Base-by-base conservation (phyloP, 1,140 invertebrate genomes). In the Zeugodacus cucurbitae region DNA sequence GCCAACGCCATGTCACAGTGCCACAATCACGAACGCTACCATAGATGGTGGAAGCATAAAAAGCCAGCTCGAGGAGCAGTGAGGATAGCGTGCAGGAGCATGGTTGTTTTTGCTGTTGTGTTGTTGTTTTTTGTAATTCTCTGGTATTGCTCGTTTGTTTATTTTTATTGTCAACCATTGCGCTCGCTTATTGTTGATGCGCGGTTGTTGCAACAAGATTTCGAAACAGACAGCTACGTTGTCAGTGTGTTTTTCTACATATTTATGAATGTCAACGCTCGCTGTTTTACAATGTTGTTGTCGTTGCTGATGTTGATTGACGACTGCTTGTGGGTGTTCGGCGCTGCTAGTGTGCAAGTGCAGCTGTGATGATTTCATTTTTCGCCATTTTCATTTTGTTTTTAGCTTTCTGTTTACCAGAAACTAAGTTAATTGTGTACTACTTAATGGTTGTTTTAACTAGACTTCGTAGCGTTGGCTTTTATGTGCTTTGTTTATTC, bases 241-340 rank as follows among this genome's bases (percentile, higher is more conserved):
- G 37, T 82, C 74, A 48, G 41, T 82, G 22, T 82, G 37, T 82
- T 41, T 82, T 20, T 41, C 22, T 78, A 41, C 29, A 44, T 78
- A 78, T 78, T 78, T 78, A 82, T 62, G n/a, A 62, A 62, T 82
- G 74, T 82, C 74, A 82, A 10, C n/a, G 41, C 41, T 48, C 14
- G 10, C 41, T 48, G 34, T 62, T 82, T 82, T 48, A n/a, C 74
- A 26, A 26, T 82, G 74, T 82, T 82, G 41, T 82, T 82, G 74
- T 44, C 41, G 4, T n/a, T 14, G 41, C 41, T 82, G 74, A 48
- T 82, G 74, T 82, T 82, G 74, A 82, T 82, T 82, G 74, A 82
- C 74, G n/a, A 82, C 41, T 48, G 74, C 44, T 82, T 82, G 74
- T 29, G 74, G 74, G 74, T 82, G 74, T 82, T 82, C n/a, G 41